phyloP scores from a whole-genome alignment of 2,888 invertebrate species.

The Perdita meconis region DNA sequence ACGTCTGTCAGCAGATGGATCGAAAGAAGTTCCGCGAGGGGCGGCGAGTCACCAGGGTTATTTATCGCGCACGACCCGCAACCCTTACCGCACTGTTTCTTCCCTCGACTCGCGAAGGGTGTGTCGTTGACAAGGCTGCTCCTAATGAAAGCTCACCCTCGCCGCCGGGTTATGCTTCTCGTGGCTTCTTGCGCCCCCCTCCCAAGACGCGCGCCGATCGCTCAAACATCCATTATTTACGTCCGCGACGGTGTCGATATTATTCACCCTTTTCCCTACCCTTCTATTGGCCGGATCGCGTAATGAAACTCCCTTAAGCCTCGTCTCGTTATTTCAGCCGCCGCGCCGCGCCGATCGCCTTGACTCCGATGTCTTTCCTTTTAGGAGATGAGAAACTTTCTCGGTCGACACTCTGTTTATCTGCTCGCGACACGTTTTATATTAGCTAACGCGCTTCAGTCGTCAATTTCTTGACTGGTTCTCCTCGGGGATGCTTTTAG shows the following conservation, averaged over 20 bases:
- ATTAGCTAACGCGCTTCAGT: neutral
- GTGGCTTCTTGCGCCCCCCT: conserved; percentile 32
- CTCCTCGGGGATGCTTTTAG: neutral
- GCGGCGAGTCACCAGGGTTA: conserved; percentile 80
- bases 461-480: neutral
- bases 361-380: conserved; percentile 2
- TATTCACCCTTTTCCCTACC: conserved; percentile 55
- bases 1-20: conserved; percentile 40
- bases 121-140: conserved; percentile 78
- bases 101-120: conserved; percentile 69
- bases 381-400: conserved; percentile 17
- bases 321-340: conserved; percentile 11
- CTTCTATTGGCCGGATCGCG: conserved; percentile 8
- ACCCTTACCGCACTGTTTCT: conserved; percentile 77
- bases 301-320: conserved; percentile 38
- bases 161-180: conserved; percentile 55
- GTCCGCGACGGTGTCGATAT: conserved; percentile 30
- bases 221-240: conserved; percentile 66
- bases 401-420: conserved; percentile 8
- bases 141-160: conserved; percentile 80
- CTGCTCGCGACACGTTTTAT: conserved; percentile 15
- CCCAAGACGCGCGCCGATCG: conserved; percentile 65
- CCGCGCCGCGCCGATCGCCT: conserved; percentile 2
- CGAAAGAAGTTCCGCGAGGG: conserved; percentile 73
- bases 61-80: conserved; percentile 77